Base-by-base conservation (phyloP, 2,888 invertebrate genomes). In the Frankliniella intonsa region DNA sequence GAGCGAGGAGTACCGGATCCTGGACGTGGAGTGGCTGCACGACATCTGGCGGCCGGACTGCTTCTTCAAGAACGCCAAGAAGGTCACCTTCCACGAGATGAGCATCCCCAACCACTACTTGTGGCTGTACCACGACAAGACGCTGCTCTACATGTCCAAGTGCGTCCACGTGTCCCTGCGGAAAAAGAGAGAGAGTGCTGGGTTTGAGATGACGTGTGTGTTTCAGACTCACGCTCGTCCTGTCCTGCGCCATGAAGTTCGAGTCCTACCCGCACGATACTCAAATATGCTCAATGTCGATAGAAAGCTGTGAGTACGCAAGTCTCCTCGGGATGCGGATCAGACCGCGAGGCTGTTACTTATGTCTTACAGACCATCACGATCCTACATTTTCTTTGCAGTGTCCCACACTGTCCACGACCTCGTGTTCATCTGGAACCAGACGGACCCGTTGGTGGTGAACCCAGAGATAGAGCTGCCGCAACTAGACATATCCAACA, bases 161-260 rank as follows among this genome's bases (percentile, higher is more conserved):
- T 95, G 88, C 91, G 92, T 88, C 82, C 19, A 69, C 49, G 79
- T 50, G 79, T 65, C 81, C 69, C 49, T 8, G 50, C 50, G 11
- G 27, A 27, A 79, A n/a, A 49, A 5, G 11, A 17, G n/a, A 19
- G 80, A 49, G 17, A 27, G n/a, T n/a, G 12, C 19, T 79, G n/a
- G 27, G 7, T 19, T 80, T n/a, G 25, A 27, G n/a, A 80, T 17
- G n/a, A 80, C 17, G 10, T 17, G 80, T 65, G 80, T 80, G 83
- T 90, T 90, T 82, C 89, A 96, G 96, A 87, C 89, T 97, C 85
- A 97, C 97, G 0, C 87, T 97, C 85, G 96, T 97, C 0, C 88
- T 97, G 51, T 97, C 96, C 0, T 97, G 97, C 88, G 96, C 96
- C 3, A 97, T 97, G 97, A 95, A 97, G 88, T 96, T 97, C 85